Conservation (phyloP, 2,888 invertebrate species). For the Ormia ochracea region DNA sequence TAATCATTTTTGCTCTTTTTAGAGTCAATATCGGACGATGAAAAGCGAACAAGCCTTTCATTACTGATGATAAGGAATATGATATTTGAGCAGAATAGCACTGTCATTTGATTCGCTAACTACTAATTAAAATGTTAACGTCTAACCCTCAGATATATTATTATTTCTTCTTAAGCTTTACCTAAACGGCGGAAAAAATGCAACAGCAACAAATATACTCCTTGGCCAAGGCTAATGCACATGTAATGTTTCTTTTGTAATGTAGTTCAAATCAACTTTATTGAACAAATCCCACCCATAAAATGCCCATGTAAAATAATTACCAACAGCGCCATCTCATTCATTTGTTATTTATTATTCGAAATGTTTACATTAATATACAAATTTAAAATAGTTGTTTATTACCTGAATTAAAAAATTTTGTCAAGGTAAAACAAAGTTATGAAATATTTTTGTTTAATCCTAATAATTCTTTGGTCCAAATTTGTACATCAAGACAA, state of each 20-base stretch:
- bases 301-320: no score
- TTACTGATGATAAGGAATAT: neutral
- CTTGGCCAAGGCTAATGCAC: neutral
- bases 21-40: conserved; percentile 12
- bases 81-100: conserved; percentile 18
- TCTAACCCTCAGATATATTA: neutral
- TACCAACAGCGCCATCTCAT: no score
- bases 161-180: conserved; percentile 25
- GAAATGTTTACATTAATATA: no score
- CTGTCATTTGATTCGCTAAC: neutral
- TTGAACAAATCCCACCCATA: no score
- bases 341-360: no score
- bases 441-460: no score
- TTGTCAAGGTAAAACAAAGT: no score
- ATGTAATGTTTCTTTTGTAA: neutral
- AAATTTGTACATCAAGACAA: no score
- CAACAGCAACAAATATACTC: neutral
- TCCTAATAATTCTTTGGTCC: no score
- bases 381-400: no score
- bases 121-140: neutral
- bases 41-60: neutral
- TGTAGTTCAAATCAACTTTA: no score
- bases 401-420: no score
- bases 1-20: neutral
- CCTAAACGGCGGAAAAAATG: conserved; percentile 21